Evolutionary conservation across 2,888 invertebrate genomes (phyloP), one percentile per base, ranked within the genome.

Genomic region (Nysson spinosus): DNA sequence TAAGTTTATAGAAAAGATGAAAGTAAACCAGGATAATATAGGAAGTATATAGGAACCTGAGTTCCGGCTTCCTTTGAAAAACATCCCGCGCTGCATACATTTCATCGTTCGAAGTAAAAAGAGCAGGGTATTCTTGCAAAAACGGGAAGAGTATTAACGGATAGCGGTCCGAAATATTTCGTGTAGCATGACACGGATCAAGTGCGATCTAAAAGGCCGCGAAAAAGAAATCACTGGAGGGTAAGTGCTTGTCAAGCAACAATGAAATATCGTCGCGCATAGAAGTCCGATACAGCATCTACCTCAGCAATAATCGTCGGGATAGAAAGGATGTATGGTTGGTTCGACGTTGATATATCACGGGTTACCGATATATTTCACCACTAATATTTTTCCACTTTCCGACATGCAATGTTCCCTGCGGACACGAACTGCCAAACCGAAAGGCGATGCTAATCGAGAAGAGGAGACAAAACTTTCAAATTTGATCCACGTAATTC

Each of bases 201-300:
- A 5, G 9, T 4, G 19, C 24, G 47, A 16, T 19, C 17, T 1
- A 14, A 35, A 57, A 42, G 39, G 43, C 54, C 34, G 14, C 34
- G 24, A 2, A 47, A 24, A 60, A 52, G 40, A 39, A 47, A 34
- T 43, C 43, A 20, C 50, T 46, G 57, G 22, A 11, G 44, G 66
- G 49, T 67, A 71, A 71, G 72, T 63, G 72, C 63, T 72, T 70
- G 72, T 72, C 71, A 55, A 35, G 51, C 52, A 30, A 44, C 67
- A 51, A 63, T 67, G 67, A 71, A 68, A 72, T 71, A 72, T 72
- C 57, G 43, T 43, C 14, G 14, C 34, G 34, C 34, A 34, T 34
- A 34, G 34, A 34, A 34, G 34, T 46, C 35, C 61, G 57, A 69
- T 69, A 65, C 43, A 65, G 65, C 55, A 47, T 61, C 32, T 49